Conservation (phyloP, 2,797 vertebrate genomes). For the Oreochromis grahami region DNA sequence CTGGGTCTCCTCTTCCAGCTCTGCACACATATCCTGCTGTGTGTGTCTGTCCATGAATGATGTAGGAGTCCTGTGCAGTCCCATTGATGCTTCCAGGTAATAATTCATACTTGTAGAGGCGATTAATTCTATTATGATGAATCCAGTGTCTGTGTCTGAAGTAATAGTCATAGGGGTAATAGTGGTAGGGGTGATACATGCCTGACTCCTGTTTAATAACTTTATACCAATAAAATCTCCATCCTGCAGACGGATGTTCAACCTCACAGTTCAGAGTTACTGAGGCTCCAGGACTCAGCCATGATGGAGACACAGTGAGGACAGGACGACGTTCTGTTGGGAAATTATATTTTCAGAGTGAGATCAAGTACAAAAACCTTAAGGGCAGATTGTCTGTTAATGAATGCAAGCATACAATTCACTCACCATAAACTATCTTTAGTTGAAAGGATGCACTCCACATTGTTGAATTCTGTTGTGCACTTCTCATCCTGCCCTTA, state of each 20-base stretch:
- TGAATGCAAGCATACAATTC: no score
- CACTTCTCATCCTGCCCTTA: not conserved
- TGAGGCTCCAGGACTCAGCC: not conserved
- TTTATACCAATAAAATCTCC: not conserved
- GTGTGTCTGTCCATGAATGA: not conserved
- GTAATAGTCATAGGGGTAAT: no score
- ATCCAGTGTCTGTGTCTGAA: no score
- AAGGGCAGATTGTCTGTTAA: no score
- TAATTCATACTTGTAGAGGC: not conserved
- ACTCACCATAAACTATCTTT: not conserved
- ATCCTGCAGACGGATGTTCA: not conserved
- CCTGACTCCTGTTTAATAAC: not conserved
- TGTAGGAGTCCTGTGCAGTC: not conserved
- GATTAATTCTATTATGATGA: no score
- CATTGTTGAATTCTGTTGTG: not conserved
- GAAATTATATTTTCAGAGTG: not conserved
- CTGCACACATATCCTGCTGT: not conserved
- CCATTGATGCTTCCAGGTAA: not conserved
- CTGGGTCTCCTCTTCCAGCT: not conserved
- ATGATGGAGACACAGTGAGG: not conserved
- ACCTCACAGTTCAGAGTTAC: not conserved
- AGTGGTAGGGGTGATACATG: no score
- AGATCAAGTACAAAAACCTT: no score
- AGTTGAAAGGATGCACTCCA: not conserved
- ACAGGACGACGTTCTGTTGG: rapidly evolving